These are phyloP conservation scores for Lepidurus couesii DNA, from an alignment of 1,140 invertebrate genomes.

Conservation along the genomic window DNA sequence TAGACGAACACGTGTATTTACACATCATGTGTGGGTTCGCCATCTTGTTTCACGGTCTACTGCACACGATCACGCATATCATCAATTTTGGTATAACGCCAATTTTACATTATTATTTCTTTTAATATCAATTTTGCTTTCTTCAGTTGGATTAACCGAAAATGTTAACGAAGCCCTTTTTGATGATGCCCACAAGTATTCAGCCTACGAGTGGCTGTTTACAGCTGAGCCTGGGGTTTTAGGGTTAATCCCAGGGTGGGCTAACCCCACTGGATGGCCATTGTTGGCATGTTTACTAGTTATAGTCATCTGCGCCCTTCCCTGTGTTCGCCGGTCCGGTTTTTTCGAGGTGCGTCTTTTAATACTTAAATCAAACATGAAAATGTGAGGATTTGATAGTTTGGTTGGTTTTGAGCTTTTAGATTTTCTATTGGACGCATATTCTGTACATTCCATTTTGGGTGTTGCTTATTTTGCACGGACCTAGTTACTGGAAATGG, in stretches of 20 bases:
- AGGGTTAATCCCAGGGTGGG: conserved; percentile 68
- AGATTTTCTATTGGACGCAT: conserved; percentile 95
- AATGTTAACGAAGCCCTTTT: background rate
- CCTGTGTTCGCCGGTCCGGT: conserved; percentile 79
- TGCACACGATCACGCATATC: conserved; percentile 81
- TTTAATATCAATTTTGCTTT: conserved; percentile 25
- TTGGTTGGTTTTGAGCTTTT: background rate
- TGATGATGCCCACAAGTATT: conserved; percentile 45
- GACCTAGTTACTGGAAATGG: conserved; percentile 94
- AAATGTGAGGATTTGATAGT: background rate
- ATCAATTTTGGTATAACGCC: conserved; percentile 67
- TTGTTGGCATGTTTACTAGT: conserved; percentile 65
- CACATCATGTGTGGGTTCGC: conserved; percentile 83
- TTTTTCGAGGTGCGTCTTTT: conserved; percentile 71
- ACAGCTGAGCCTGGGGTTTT: conserved; percentile 66
- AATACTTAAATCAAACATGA: background rate
- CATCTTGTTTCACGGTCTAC: conserved; percentile 63
- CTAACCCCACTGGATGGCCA: conserved; percentile 79
- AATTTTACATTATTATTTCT: conserved; percentile 23
- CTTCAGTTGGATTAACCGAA: background rate
- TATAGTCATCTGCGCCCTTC: conserved; percentile 78
- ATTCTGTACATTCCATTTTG: conserved; percentile 84
- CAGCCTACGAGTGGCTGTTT: conserved; percentile 67
- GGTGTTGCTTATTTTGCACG: conserved; percentile 78
- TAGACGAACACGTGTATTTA: conserved; percentile 89